phyloP scores from a whole-genome alignment of 2,113 vertebrate species.

The Triplophysa tibetana region DNA sequence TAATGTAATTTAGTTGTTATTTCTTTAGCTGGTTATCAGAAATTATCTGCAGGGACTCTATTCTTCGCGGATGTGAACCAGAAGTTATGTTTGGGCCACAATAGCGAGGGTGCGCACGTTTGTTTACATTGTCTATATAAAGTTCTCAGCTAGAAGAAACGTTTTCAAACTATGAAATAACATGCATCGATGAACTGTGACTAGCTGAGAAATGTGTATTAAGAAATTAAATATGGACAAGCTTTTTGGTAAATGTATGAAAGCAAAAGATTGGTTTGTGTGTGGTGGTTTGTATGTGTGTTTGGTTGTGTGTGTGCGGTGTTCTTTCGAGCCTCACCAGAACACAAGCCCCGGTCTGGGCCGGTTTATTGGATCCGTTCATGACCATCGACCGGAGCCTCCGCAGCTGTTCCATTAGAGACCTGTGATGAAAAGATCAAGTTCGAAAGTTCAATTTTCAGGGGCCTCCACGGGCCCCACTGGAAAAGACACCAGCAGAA shows the following conservation, averaged over 20 bases:
- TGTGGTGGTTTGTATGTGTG: background rate
- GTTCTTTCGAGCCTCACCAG: slow-evolving; percentile 62
- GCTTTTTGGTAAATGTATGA: too few species aligned
- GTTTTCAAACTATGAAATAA: too few species aligned
- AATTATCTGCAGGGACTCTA: too few species aligned
- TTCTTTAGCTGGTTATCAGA: too few species aligned
- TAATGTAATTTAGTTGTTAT: too few species aligned
- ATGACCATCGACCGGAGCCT: slow-evolving; percentile 87
- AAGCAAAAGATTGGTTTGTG: background rate
- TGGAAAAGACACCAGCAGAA: background rate
- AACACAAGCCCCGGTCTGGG: slow-evolving; percentile 86
- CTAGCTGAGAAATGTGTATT: too few species aligned
- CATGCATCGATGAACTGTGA: too few species aligned
- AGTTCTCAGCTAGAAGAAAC: background rate
- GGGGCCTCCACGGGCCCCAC: background rate
- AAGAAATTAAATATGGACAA: too few species aligned
- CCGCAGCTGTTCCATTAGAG: slow-evolving; percentile 88
- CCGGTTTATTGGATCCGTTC: slow-evolving; percentile 84
- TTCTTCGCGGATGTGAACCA: too few species aligned
- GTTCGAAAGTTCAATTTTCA: slow-evolving; percentile 27
- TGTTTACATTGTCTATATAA: background rate
- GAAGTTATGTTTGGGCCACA: too few species aligned
- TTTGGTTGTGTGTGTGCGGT: background rate
- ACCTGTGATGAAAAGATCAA: slow-evolving; percentile 67
- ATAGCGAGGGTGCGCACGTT: too few species aligned